Percentiles rank a stretch among this genome's conserved stretches.
Evolutionary conservation across 2,113 vertebrate genomes (phyloP).

Genomic region (Gadus chalcogrammus): DNA sequence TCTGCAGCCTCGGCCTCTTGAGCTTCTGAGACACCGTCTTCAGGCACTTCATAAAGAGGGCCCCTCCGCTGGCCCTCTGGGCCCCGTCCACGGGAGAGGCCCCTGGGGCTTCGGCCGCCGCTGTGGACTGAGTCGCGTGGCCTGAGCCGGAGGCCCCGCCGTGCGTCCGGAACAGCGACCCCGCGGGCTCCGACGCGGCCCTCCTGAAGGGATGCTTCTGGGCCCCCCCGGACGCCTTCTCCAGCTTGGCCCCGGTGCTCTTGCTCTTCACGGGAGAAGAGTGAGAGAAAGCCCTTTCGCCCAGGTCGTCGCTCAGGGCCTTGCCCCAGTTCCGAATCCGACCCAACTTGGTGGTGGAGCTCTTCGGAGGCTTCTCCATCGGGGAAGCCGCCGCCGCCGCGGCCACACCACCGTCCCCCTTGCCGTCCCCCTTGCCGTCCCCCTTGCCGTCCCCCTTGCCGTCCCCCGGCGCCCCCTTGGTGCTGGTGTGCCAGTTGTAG

Average conservation of each 20-base stretch:
- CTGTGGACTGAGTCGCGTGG: constrained; percentile 23
- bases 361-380: constrained; percentile 57
- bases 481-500: constrained; percentile 75
- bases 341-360: constrained; percentile 67
- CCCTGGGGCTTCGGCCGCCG: constrained; percentile 37
- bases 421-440: constrained; percentile 40
- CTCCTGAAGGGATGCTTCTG: constrained; percentile 82
- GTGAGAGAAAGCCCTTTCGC: constrained; percentile 39
- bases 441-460: constrained; percentile 39
- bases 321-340: constrained; percentile 82
- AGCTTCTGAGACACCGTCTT: constrained; percentile 74
- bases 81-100: constrained; percentile 50
- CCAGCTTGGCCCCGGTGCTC: constrained; percentile 17
- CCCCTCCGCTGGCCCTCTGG: constrained; percentile 59
- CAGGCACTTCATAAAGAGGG: constrained; percentile 75
- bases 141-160: constrained; percentile 23
- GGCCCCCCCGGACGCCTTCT: constrained; percentile 19
- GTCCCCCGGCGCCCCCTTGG: constrained; percentile 42
- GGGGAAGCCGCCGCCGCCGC: constrained; percentile 16
- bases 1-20: constrained; percentile 63
- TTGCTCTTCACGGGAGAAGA: constrained; percentile 18
- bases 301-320: constrained; percentile 69
- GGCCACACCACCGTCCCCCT: constrained; percentile 31
- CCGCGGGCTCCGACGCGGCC: constrained; percentile 78
- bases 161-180: constrained; percentile 51